These are phyloP conservation scores for Steinernema khuongi DNA, from an alignment of 1,140 invertebrate species.

Conservation along the genomic window DNA sequence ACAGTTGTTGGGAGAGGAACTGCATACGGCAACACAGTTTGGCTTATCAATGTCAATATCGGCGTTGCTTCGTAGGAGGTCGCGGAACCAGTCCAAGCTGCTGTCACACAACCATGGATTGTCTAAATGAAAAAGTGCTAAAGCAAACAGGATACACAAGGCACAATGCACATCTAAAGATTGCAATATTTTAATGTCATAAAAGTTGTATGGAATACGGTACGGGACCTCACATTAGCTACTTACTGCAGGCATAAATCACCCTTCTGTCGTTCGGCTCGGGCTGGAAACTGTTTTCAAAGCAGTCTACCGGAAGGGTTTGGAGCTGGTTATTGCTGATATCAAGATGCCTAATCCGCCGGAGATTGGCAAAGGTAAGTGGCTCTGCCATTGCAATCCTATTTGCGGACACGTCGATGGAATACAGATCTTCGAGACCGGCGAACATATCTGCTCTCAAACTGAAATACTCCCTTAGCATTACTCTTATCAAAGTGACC, in stretches of 20 bases:
- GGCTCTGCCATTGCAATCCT: slow-evolving; percentile 52
- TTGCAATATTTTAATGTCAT: no score
- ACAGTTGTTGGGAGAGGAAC: slow-evolving; percentile 46
- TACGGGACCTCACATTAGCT: no score
- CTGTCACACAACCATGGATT: slow-evolving; percentile 58
- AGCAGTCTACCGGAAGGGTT: slow-evolving; percentile 52
- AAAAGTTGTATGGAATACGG: no score
- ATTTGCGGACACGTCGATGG: slow-evolving; percentile 56
- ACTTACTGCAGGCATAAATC: slow-evolving; percentile 56
- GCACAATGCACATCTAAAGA: neutral
- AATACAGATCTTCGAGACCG: slow-evolving; percentile 54
- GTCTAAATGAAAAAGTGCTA: slow-evolving; percentile 36
- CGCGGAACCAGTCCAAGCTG: slow-evolving; percentile 57
- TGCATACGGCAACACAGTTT: slow-evolving; percentile 51
- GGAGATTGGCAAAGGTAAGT: slow-evolving; percentile 54
- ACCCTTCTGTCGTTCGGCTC: slow-evolving; percentile 55
- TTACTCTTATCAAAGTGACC: slow-evolving; percentile 16
- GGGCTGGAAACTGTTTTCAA: slow-evolving; percentile 50
- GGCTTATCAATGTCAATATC: slow-evolving; percentile 59
- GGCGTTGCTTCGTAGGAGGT: slow-evolving; percentile 53
- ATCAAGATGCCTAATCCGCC: slow-evolving; percentile 52
- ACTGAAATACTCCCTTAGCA: slow-evolving; percentile 36
- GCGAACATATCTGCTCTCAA: slow-evolving; percentile 53
- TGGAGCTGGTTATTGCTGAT: slow-evolving; percentile 59
- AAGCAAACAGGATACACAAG: slow-evolving; percentile 6